Evolutionary conservation across 1,140 invertebrate genomes (phyloP).

Genomic region (Drosophila santomea): DNA sequence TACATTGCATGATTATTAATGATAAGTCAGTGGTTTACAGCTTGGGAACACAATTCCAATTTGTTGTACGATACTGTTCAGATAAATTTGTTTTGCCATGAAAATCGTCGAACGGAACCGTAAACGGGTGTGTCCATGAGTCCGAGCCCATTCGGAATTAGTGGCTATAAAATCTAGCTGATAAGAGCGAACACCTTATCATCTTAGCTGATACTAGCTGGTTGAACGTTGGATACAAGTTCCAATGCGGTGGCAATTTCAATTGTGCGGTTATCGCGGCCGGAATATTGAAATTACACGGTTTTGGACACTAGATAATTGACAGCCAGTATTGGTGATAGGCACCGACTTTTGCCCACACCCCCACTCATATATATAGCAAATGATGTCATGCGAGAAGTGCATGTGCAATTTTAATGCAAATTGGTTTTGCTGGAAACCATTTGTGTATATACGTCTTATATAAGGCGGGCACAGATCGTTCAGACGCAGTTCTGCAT

Average conservation of each 20-base stretch:
- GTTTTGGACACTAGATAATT: constrained; percentile 63
- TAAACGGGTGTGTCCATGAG: constrained; percentile 3
- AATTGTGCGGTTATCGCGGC: constrained; percentile 58
- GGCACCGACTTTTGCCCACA: constrained; percentile 47
- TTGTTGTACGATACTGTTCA: not conserved
- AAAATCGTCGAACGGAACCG: not conserved
- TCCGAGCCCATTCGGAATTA: constrained; percentile 12
- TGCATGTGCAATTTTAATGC: constrained; percentile 30
- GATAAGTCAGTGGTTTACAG: too few relatives aligned
- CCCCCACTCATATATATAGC: not conserved
- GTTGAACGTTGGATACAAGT: constrained; percentile 60
- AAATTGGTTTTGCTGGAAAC: constrained; percentile 22
- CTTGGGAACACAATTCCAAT: too few relatives aligned
- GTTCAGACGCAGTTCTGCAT: constrained; percentile 15
- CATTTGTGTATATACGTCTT: constrained; percentile 20
- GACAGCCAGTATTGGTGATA: constrained; percentile 29
- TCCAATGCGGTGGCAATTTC: constrained; percentile 26
- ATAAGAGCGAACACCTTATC: constrained; percentile 39
- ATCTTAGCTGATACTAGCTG: constrained; percentile 48
- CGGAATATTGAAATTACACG: constrained; percentile 65
- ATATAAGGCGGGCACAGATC: constrained; percentile 7
- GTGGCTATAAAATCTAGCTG: constrained; percentile 24
- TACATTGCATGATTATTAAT: too few relatives aligned
- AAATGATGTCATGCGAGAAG: constrained; percentile 29
- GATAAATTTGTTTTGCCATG: constrained; percentile 1